Evolutionary conservation across 2,797 vertebrate genomes (phyloP).

Genomic region (Hylomyscus alleni): DNA sequence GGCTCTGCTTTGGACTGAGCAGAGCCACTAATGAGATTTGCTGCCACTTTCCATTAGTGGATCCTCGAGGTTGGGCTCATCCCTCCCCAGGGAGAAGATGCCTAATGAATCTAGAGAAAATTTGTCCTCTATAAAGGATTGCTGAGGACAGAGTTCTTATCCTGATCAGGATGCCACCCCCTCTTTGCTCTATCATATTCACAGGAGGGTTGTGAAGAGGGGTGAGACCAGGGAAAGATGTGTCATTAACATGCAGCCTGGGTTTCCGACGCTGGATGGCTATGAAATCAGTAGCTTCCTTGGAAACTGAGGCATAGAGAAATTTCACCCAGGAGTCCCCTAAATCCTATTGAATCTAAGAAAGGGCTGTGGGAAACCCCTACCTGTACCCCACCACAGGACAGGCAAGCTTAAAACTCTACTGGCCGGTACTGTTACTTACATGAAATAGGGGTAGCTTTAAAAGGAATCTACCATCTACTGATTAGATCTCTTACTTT

Average conservation of each 20-base stretch:
- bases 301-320: not conserved
- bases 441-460: not conserved
- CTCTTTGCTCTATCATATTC: not conserved
- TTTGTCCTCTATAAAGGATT: not conserved
- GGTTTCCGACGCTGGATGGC: not conserved
- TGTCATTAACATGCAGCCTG: not conserved
- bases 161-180: not conserved
- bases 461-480: not conserved
- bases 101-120: conserved; percentile 13
- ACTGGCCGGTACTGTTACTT: not conserved
- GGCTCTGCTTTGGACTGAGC: not conserved
- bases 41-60: conserved; percentile 2
- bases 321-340: not conserved
- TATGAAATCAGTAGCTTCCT: not conserved
- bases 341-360: not conserved
- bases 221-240: not conserved
- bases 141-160: not conserved
- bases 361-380: not conserved
- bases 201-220: not conserved
- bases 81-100: not conserved
- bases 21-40: conserved; percentile 56
- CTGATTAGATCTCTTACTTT: not conserved
- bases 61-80: not conserved
- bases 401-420: not conserved
- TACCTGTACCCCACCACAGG: not conserved